phyloP scores from a whole-genome alignment of 2,888 invertebrate species.

The Oscheius onirici region DNA sequence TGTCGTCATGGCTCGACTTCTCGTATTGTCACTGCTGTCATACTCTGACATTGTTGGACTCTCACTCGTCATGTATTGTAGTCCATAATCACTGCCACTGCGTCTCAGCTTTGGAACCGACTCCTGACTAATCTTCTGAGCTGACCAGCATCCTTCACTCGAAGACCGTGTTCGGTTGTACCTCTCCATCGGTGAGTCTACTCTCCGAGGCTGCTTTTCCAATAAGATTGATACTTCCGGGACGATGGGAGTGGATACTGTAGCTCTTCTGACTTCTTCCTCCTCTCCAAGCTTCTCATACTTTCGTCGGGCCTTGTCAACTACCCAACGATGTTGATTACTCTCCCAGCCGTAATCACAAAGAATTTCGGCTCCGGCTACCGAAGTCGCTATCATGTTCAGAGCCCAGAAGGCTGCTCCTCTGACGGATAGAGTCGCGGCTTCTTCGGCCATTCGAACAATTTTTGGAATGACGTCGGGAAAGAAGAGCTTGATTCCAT shows the following conservation, averaged over 20 bases:
- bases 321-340: slow-evolving; percentile 49
- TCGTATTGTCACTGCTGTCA: slow-evolving; percentile 16
- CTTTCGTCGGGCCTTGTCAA: slow-evolving; percentile 26
- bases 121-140: neutral
- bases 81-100: slow-evolving; percentile 16
- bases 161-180: neutral
- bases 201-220: neutral
- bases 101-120: neutral
- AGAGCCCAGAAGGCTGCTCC: slow-evolving; percentile 69
- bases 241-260: slow-evolving; percentile 26
- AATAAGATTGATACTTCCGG: slow-evolving; percentile 28
- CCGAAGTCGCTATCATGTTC: slow-evolving; percentile 53
- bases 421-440: slow-evolving; percentile 59
- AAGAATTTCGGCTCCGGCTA: slow-evolving; percentile 48
- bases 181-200: slow-evolving; percentile 3
- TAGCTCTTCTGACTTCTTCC: slow-evolving; percentile 28
- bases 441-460: slow-evolving; percentile 59
- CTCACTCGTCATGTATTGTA: slow-evolving; percentile 1
- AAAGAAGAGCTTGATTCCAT: slow-evolving; percentile 42
- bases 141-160: slow-evolving; percentile 17
- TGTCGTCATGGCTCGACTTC: slow-evolving; percentile 27
- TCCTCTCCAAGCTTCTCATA: slow-evolving; percentile 24
- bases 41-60: slow-evolving; percentile 6
- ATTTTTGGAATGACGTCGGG: slow-evolving; percentile 40
- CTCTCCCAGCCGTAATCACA: slow-evolving; percentile 63